Conservation (phyloP, 30 jellyfish, hydroid and myxozoan genomes). For the Clytia hemisphaerica region DNA sequence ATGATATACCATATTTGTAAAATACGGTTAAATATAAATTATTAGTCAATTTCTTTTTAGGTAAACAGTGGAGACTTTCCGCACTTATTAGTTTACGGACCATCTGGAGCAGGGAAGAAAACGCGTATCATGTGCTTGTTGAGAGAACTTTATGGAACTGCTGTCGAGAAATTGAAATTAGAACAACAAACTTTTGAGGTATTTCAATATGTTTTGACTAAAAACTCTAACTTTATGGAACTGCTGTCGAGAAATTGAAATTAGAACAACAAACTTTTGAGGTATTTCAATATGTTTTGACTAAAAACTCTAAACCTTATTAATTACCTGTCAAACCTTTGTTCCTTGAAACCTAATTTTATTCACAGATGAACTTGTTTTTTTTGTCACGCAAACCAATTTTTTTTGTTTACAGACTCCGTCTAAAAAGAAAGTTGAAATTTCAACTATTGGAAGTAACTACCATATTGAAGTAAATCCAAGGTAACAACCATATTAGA, state of each 20-base stretch:
- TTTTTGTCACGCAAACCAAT: too few species aligned
- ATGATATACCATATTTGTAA: too few species aligned
- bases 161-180: conserved; percentile 91
- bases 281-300: too few species aligned
- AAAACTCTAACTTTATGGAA: conserved; percentile 94
- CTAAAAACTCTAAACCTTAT: too few species aligned
- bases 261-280: conserved; percentile 85
- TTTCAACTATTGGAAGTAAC: conserved; percentile 74
- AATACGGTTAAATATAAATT: neutral
- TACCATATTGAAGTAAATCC: conserved; percentile 99
- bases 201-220: too few species aligned
- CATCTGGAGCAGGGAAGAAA: conserved; percentile 97
- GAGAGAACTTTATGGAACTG: conserved; percentile 93
- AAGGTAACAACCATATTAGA: conserved; percentile 76
- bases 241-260: conserved; percentile 93
- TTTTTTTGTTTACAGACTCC: conserved; percentile 47
- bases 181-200: conserved; percentile 94
- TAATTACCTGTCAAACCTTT: too few species aligned
- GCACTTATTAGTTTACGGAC: conserved; percentile 95
- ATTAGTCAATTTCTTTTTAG: conserved; percentile 15
- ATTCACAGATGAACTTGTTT: too few species aligned
- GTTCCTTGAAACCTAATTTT: too few species aligned
- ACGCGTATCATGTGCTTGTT: conserved; percentile 93
- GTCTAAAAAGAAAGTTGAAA: conserved; percentile 80
- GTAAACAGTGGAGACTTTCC: conserved; percentile 96